Evolutionary conservation across 2,113 vertebrate genomes (phyloP), one percentile per base, ranked within the genome.

Genomic region (Pheucticus melanocephalus): DNA sequence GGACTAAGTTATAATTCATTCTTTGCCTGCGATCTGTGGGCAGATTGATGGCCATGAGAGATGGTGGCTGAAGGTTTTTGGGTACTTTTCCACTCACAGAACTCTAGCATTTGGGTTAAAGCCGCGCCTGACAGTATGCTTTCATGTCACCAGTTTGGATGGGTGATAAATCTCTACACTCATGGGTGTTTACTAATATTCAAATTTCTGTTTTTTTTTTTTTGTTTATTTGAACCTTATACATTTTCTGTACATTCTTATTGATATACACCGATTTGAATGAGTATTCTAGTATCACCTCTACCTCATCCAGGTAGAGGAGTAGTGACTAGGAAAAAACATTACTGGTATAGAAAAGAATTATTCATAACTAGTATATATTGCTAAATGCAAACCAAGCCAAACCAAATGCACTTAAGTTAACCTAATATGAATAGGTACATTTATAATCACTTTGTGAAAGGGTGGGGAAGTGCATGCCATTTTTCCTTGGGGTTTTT

Each of bases 381-480:
- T 24, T 90, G 59, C 84, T 88, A 95, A 90, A 80, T 80, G 70
- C 73, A 95, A 72, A 23, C 3, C 54, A 86, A 89, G 16, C 35
- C 71, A 92, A 84, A 24, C 24, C 35, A 90, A 88, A 72, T 16
- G 39, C 35, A 71, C 11, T 85, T 69, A 87, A 68, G 20, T 79
- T 91, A 82, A 72, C 75, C n/a, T 69, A 71, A 76, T 30, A 85
- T 90, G 85, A 96, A 93, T 76, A 60, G 75, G 59, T 51, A 59
- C 66, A 94, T 94, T 96, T 90, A 85, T 66, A 80, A 90, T 57
- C 45, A 69, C 23, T 94, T 92, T 80, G 45, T 88, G 79, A 80
- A 86, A 80, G 87, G 85, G 82, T 83, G 71, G 90, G 47, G 66
- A 91, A 80, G 51, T 5, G 28, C 22, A 50, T 8, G 10, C 27